A percentile compares a stretch with the other conserved stretches of the same genome.
These are phyloP conservation scores for Aldabrachelys gigantea DNA, from an alignment of 2,113 vertebrate species.

Conservation along the genomic window DNA sequence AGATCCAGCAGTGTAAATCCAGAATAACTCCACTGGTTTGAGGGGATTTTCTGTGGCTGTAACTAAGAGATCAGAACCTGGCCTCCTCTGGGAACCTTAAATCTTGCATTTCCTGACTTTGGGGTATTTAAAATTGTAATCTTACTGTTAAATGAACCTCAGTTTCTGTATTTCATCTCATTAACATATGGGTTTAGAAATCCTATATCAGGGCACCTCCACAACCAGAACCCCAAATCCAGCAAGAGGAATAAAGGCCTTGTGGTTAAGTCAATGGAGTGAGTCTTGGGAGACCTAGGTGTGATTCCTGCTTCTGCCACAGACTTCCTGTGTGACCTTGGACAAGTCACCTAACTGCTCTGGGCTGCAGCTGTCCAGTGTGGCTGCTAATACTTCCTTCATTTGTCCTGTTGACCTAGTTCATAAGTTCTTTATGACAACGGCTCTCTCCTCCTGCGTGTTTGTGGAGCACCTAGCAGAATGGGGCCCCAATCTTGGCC, in stretches of 20 bases:
- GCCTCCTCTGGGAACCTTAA: slow-evolving; percentile 2
- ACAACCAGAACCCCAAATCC: slow-evolving; percentile 4
- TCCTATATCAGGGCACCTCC: slow-evolving; percentile 43
- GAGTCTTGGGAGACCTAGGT: background rate
- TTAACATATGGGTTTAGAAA: background rate
- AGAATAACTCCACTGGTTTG: slow-evolving; percentile 25
- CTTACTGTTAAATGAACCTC: slow-evolving; percentile 57
- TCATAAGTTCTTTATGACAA: background rate
- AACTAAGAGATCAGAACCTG: background rate
- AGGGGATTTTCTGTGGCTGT: slow-evolving; percentile 40
- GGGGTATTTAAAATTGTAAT: slow-evolving; percentile 50
- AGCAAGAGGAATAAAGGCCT: slow-evolving; percentile 11
- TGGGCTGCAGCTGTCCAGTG: background rate
- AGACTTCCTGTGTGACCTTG: background rate
- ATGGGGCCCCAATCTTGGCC: background rate
- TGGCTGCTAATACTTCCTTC: background rate
- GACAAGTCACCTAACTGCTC: background rate
- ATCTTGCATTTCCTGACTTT: slow-evolving; percentile 36
- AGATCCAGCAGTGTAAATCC: background rate
- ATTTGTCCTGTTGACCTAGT: background rate
- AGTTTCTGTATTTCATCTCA: slow-evolving; percentile 34
- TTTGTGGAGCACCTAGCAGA: background rate
- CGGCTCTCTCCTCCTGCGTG: accelerated
- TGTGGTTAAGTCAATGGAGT: accelerated
- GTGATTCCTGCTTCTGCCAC: background rate